Evolutionary conservation across 2,888 invertebrate species (phyloP).

Genomic region (Thysanoteuthis rhombus): DNA sequence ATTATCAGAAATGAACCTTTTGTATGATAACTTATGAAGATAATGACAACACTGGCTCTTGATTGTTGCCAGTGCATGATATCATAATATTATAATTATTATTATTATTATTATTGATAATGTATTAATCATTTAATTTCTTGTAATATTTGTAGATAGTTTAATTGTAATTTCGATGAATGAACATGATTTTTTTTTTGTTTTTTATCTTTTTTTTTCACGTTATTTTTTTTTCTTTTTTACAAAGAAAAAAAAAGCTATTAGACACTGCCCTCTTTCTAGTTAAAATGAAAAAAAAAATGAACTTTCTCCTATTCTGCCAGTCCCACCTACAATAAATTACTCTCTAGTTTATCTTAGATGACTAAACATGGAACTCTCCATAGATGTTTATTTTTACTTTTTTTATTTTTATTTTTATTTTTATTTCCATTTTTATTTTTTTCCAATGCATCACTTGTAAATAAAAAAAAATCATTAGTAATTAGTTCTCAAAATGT

Average conservation of each 20-base stretch:
- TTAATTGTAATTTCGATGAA: background rate
- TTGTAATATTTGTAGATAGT: conserved; percentile 12
- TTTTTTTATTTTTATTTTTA: too few relatives aligned
- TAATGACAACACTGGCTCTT: background rate
- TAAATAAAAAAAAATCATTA: background rate
- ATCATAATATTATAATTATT: background rate
- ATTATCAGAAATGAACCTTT: background rate
- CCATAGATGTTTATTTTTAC: background rate
- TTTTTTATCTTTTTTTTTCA: background rate
- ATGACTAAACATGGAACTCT: background rate
- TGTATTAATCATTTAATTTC: background rate
- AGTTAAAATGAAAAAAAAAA: background rate
- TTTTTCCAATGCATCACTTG: background rate
- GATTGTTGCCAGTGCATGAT: background rate
- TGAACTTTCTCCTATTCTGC: background rate
- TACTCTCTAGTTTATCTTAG: background rate
- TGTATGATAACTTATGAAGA: background rate
- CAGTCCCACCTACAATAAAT: background rate
- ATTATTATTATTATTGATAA: too few relatives aligned
- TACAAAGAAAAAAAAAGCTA: background rate
- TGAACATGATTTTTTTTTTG: background rate
- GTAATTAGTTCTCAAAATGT: background rate
- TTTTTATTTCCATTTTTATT: too few relatives aligned
- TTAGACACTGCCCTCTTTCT: background rate
- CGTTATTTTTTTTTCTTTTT: background rate